Evolutionary conservation across 2,797 vertebrate genomes (phyloP), one percentile per base, ranked within the genome.

Genomic region (Acrossocheilus wenchowensis): DNA sequence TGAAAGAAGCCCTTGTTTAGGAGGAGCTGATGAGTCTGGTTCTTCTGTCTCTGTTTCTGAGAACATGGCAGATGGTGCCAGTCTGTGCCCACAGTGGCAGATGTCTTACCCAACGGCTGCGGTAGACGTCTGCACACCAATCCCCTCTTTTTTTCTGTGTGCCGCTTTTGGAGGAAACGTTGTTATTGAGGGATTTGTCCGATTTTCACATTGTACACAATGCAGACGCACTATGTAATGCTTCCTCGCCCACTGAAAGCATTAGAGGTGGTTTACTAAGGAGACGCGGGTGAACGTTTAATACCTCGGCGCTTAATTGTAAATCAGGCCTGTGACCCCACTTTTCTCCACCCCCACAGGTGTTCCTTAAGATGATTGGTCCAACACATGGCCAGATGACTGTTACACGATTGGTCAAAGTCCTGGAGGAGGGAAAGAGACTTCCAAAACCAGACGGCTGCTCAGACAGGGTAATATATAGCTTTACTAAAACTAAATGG

Each of bases 311-410:
- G 41, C 9, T 66, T 45, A 81, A 80, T 68, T 45, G 43, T 39
- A 62, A 64, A 79, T 45, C 57, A 45, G 78, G 39, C 50, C 48
- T 64, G 71, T 86, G 41, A 86, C 19, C 39, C 4, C 4, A 66
- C 41, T 82, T 26, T 64, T 30, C 66, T 82, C 45, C 36, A 64
- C 69, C 34, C 75, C 52, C 60, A 66, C 21, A 99, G 98, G 93
- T 97, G 78, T 99, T 98, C 94, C 78, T 96, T 54, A 93, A 95
- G 66, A 97, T 99, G 96, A 98, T 99, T 5, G 98, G 97, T 64
- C 94, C 90, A 57, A 96, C 95, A 3, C 97, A 99, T 0, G 98
- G 98, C 34, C 97, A 98, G 95, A 99, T 99, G 98, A 99, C 97
- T 0, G 96, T 99, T 45, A 96, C 98, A 0, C 94, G 97, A 87